Evolutionary conservation across 2,113 vertebrate species (phyloP), one percentile per base, ranked within the genome.

Genomic region (Colius striatus): DNA sequence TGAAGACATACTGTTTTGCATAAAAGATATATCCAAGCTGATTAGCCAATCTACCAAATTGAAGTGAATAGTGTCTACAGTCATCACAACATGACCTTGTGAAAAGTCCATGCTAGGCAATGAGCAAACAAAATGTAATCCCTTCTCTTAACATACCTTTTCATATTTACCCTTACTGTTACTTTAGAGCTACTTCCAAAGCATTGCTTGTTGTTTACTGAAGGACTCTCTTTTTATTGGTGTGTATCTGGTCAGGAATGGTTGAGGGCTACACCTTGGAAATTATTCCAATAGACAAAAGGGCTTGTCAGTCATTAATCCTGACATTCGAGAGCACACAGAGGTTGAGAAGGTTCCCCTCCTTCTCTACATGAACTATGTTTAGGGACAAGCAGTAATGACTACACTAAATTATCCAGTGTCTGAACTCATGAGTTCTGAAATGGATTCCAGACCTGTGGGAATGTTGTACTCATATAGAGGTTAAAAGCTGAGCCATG

Each of bases 271-370:
- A 32, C 15, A 55, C 22, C 21, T 63, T 62, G 58, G 70, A 76
- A 84, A 77, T 70, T 13, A 74, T n/a, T 60, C 34, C 66, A 75
- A 11, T 15, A 84, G 84, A 84, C 83, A 94, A 97, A 96, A 51
- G 93, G 90, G 92, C 96, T 73, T 48, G 87, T 95, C 97, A 97
- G 76, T 27, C 87, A 89, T 26, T 51, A 78, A 74, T 18, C 53
- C 45, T 81, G 43, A 47, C 22, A 20, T 34, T 75, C 22, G 51
- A 32, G 65, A 79, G 61, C 65, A 87, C 20, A 38, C 0, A 1
- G 73, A 89, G 50, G 43, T 30, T 77, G 65, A 15, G 87, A 78
- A 58, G 25, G 29, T 23, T 72, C 77, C 53, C 21, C 32, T 76
- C 18, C 26, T 45, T 76, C 76, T 68, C 29, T 27, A 30, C 67